phyloP scores from a whole-genome alignment of 35 echinoderm and acorn worm genomes.

The Ophiothrix spiculata region DNA sequence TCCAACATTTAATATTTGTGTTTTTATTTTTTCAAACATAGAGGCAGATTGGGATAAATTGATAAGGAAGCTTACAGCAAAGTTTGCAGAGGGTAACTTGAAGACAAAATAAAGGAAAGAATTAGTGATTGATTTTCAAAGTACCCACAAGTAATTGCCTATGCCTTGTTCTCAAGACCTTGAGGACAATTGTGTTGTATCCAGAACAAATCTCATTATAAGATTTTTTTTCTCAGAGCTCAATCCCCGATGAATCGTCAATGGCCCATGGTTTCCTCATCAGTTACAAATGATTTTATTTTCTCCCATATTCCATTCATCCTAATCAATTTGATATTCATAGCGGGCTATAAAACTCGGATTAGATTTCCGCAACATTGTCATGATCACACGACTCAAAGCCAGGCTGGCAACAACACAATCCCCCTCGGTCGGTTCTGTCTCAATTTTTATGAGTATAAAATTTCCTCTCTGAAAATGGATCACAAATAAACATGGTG shows the following conservation, averaged over 20 bases:
- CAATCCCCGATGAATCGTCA: background rate
- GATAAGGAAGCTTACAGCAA: background rate
- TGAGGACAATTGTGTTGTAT: background rate
- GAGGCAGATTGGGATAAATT: background rate
- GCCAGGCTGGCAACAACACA: background rate
- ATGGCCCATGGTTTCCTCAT: background rate
- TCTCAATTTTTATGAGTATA: background rate
- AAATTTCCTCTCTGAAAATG: background rate
- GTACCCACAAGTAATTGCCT: background rate
- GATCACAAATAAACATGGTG: background rate
- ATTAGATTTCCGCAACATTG: slow-evolving; percentile 3
- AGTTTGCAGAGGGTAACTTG: background rate
- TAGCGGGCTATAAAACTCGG: background rate
- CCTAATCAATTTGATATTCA: background rate
- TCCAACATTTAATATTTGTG: background rate
- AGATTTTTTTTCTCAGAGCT: background rate
- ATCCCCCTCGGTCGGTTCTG: background rate
- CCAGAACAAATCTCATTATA: background rate
- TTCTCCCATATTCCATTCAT: background rate
- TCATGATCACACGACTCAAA: background rate
- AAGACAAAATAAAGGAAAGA: background rate
- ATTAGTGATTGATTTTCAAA: background rate
- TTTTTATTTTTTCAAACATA: background rate
- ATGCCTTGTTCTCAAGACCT: background rate
- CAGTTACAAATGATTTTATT: background rate